These are phyloP conservation scores for Lepisosteus oculatus DNA, from an alignment of 2,113 vertebrate genomes.

Conservation along the genomic window DNA sequence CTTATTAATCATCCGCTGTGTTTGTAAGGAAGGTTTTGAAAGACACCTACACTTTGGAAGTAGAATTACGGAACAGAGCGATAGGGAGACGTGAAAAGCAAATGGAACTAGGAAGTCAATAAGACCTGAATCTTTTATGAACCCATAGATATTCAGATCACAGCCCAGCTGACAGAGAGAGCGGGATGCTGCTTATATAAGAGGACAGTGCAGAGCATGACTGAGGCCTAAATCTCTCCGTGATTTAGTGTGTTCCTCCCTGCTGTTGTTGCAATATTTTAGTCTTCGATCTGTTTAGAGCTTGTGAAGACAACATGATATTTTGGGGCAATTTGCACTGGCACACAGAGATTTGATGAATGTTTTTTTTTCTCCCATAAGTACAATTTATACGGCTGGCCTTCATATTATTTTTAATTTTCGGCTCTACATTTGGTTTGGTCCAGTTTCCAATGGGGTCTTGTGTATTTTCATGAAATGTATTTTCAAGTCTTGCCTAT, in stretches of 20 bases:
- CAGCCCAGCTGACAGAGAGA: constrained; percentile 62
- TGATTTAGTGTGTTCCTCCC: constrained; percentile 48
- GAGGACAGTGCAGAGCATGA: constrained; percentile 52
- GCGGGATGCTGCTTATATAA: constrained; percentile 69
- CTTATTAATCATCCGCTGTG: neutral
- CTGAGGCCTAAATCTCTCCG: constrained; percentile 59
- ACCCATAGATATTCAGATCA: constrained; percentile 86
- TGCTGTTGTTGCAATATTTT: constrained; percentile 15
- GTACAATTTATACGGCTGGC: no score
- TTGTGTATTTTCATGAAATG: no score
- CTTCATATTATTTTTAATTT: no score
- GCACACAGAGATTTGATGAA: no score
- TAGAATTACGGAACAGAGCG: constrained; percentile 34
- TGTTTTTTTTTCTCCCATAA: no score
- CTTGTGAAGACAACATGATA: no score
- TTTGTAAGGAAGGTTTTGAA: constrained; percentile 6
- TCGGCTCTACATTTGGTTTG: no score
- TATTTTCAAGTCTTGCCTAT: no score
- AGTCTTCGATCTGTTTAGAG: no score
- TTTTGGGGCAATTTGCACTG: no score
- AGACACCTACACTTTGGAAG: constrained; percentile 44
- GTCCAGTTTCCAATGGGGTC: no score
- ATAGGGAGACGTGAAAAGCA: constrained; percentile 47
- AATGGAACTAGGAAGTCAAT: constrained; percentile 70
- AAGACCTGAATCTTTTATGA: constrained; percentile 87